Evolutionary conservation across 2,888 invertebrate genomes (phyloP).

Genomic region (Amphipyra berbera): DNA sequence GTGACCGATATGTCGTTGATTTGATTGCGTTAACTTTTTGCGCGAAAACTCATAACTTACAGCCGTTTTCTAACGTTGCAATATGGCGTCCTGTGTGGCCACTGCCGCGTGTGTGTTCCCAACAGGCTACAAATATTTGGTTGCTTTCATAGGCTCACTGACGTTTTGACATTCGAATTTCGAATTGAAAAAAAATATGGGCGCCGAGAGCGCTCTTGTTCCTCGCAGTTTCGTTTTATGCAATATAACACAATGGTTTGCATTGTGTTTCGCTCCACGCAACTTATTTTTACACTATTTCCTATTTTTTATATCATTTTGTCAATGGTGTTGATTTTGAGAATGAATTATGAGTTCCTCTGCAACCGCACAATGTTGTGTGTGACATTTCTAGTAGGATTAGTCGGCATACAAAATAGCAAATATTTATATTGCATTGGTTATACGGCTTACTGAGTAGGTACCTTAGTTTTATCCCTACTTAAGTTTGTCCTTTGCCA

Average conservation of each 20-base stretch:
- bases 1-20: slow-evolving; percentile 78
- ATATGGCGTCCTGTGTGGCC: slow-evolving; percentile 86
- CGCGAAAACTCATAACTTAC: slow-evolving; percentile 75
- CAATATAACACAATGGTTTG: slow-evolving; percentile 71
- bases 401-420: slow-evolving; percentile 42
- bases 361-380: slow-evolving; percentile 64
- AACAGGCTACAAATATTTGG: slow-evolving; percentile 80
- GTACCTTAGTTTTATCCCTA: slow-evolving; percentile 2
- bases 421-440: slow-evolving; percentile 27
- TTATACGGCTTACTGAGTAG: neutral
- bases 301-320: slow-evolving; percentile 75
- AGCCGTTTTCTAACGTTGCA: slow-evolving; percentile 78
- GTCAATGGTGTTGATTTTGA: slow-evolving; percentile 81
- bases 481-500: neutral
- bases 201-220: slow-evolving; percentile 68
- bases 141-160: slow-evolving; percentile 85
- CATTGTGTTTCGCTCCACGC: slow-evolving; percentile 71
- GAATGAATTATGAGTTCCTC: slow-evolving; percentile 84
- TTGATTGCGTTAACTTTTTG: slow-evolving; percentile 80
- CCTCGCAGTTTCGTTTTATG: slow-evolving; percentile 64
- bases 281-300: slow-evolving; percentile 76
- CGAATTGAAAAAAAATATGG: slow-evolving; percentile 72
- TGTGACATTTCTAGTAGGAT: slow-evolving; percentile 74
- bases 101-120: slow-evolving; percentile 81
- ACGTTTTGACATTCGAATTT: slow-evolving; percentile 79